Conservation (phyloP, 2,797 vertebrate genomes). For the Notoglanidium macrostoma region DNA sequence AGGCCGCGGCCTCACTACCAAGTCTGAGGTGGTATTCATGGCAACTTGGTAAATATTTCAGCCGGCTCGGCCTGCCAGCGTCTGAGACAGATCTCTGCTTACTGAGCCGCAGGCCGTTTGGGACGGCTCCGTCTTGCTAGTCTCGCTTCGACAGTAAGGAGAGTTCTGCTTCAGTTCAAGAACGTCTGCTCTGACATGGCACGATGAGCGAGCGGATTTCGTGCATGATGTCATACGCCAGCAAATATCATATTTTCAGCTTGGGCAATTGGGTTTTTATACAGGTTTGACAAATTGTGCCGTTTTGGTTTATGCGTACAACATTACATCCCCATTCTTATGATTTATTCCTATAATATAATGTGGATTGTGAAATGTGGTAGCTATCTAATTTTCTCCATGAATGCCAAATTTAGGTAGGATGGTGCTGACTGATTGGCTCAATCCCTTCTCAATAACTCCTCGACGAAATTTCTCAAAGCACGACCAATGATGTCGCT, state of each 20-base stretch:
- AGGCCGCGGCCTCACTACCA: constrained; percentile 19
- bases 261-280: background rate
- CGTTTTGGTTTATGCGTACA: background rate
- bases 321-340: background rate
- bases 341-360: background rate
- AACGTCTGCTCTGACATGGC: constrained; percentile 28
- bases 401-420: constrained; percentile 58
- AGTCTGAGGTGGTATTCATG: constrained; percentile 42
- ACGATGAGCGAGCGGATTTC: constrained; percentile 41
- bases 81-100: constrained; percentile 56
- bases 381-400: constrained; percentile 20
- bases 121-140: constrained; percentile 34
- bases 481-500: constrained; percentile 20
- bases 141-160: constrained; percentile 39
- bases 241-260: constrained; percentile 39
- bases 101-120: constrained; percentile 23
- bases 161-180: constrained; percentile 30
- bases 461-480: constrained; percentile 42
- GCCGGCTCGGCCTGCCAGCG: constrained; percentile 58
- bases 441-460: constrained; percentile 42
- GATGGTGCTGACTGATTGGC: constrained; percentile 55
- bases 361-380: background rate
- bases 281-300: background rate
- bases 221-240: constrained; percentile 30
- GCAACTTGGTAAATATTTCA: constrained; percentile 70